Evolutionary conservation across 2,888 invertebrate genomes (phyloP), one percentile per base, ranked within the genome.

Genomic region (Pammene fasciana): DNA sequence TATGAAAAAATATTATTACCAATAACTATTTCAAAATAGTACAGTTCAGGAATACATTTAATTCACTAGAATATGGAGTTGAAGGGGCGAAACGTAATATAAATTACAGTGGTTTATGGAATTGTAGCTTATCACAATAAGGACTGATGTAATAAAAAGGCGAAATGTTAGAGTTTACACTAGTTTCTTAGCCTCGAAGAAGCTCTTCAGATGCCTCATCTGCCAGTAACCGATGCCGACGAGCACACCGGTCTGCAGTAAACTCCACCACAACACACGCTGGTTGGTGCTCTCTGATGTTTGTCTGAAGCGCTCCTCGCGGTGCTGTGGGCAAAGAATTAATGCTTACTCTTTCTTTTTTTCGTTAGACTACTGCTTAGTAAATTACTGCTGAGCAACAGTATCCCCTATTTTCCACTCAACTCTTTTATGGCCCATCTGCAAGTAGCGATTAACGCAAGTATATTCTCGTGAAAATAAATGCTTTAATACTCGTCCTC

Each of bases 161-260:
- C 14, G 45, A 59, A 56, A 34, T n/a, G 0, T 52, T 65, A 67
- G 67, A 65, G 43, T 41, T 43, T 84, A 97, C 59, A 99, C 99
- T 84, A 99, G 94, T 94, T 99, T 99, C 93, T 99, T 99, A 38
- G 99, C 99, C 92, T 99, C 99, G 84, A 99, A 99, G 94, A 99
- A 99, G 82, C 97, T 97, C 94, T 99, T 99, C 76, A 99, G 94
- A 94, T 99, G 99, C 81, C 96, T 95, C 99, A 99, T 99, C 91
- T 99, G 99, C 99, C 99, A 99, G 76, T 98, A 96, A 14, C 99
- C 99, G 94, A 99, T 99, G 43, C 94, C 91, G 0, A 99, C 92
- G 11, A 99, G 94, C 52, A 99, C 97, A 65, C 95, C 94, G 0
- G 98, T 97, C 90, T 99, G 99, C 0, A 96, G 95, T 13, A 99